Percentiles rank a stretch among this genome's conserved stretches.
These are phyloP conservation scores for Drosophila suzukii DNA, from an alignment of 1,140 invertebrate genomes.

Conservation along the genomic window DNA sequence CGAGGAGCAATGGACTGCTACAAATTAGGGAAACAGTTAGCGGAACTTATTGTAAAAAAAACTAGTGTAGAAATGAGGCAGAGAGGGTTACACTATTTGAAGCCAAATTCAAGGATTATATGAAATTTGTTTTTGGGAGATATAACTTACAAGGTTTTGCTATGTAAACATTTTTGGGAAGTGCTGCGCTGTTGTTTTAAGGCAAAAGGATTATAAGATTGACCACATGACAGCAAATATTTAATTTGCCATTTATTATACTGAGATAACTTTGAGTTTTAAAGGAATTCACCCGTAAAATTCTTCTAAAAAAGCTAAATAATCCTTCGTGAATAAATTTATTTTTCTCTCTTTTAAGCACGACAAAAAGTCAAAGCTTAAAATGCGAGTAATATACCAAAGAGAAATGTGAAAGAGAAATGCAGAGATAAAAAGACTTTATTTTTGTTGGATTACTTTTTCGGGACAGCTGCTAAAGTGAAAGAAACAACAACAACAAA, in stretches of 20 bases:
- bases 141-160: no score
- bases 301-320: conserved; percentile 2
- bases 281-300: background rate
- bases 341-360: conserved; percentile 10
- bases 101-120: background rate
- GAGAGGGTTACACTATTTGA: background rate
- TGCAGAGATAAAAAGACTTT: conserved; percentile 31
- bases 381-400: conserved; percentile 51
- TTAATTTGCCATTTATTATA: background rate
- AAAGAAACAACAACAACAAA: conserved; percentile 14
- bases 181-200: no score
- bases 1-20: background rate
- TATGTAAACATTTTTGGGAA: no score
- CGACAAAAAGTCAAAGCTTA: conserved; percentile 48
- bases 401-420: conserved; percentile 23
- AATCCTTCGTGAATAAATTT: conserved; percentile 23
- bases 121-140: background rate
- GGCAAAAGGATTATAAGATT: background rate
- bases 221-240: background rate
- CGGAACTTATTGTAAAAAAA: conserved; percentile 4
- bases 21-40: background rate
- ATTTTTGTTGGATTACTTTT: conserved; percentile 49
- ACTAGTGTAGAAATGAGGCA: conserved; percentile 2
- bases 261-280: background rate
- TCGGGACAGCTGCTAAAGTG: conserved; percentile 33